Conservation (phyloP, 2,888 invertebrate species). For the Diaperis boleti region DNA sequence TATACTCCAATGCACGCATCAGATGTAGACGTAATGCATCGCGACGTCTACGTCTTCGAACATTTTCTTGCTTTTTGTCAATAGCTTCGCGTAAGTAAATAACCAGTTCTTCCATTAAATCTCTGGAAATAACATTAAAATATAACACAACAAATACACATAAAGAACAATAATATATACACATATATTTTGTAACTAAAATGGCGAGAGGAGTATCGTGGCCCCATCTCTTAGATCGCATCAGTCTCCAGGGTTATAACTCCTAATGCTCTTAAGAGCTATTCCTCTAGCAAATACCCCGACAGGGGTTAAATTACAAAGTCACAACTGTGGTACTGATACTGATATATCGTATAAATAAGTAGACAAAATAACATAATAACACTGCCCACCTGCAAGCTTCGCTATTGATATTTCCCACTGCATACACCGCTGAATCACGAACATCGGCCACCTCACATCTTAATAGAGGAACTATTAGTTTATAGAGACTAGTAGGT, state of each 20-base stretch:
- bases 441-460: slow-evolving; percentile 95
- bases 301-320: too few relatives aligned
- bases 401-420: slow-evolving; percentile 95
- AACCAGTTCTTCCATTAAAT: slow-evolving; percentile 95
- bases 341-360: too few relatives aligned
- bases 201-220: too few relatives aligned
- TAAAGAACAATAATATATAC: too few relatives aligned
- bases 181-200: too few relatives aligned
- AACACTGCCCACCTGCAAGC: slow-evolving; percentile 84
- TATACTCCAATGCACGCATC: slow-evolving; percentile 90
- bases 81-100: slow-evolving; percentile 94
- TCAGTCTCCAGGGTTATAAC: too few relatives aligned
- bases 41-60: slow-evolving; percentile 88
- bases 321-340: too few relatives aligned
- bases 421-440: slow-evolving; percentile 92
- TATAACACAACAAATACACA: too few relatives aligned
- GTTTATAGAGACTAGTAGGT: slow-evolving; percentile 90
- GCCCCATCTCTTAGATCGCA: too few relatives aligned
- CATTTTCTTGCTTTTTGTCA: slow-evolving; percentile 97
- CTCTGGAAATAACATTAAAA: slow-evolving; percentile 76
- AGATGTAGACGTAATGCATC: slow-evolving; percentile 94
- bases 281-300: too few relatives aligned
- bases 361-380: too few relatives aligned
- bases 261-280: too few relatives aligned
- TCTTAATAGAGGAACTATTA: slow-evolving; percentile 90